phyloP scores from a whole-genome alignment of 2,797 vertebrate genomes.

The Falco concolor region DNA sequence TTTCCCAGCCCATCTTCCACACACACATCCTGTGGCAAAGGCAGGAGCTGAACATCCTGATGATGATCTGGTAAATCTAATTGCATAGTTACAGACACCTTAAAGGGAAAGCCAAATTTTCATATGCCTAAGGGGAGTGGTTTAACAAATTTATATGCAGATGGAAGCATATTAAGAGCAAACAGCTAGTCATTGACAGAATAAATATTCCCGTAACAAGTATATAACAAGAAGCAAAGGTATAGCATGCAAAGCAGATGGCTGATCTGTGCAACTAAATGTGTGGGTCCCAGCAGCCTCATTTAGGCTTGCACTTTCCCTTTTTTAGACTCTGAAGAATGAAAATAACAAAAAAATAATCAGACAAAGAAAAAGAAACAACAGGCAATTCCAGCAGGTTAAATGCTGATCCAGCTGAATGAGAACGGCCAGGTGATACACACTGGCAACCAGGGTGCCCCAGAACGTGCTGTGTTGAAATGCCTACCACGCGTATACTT shows the following conservation, averaged over 20 bases:
- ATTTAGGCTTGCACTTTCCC: background rate
- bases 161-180: conserved; percentile 45
- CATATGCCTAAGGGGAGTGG: conserved; percentile 38
- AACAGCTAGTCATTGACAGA: conserved; percentile 54
- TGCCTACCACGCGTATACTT: background rate
- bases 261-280: conserved; percentile 16
- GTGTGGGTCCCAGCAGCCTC: background rate
- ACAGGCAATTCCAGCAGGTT: background rate
- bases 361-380: background rate
- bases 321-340: background rate
- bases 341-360: background rate
- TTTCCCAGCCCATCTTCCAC: background rate
- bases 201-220: conserved; percentile 43
- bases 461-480: background rate
- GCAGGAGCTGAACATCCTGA: background rate
- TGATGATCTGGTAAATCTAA: background rate
- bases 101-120: conserved; percentile 47
- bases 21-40: background rate
- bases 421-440: background rate
- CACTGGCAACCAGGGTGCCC: background rate
- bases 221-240: conserved; percentile 1
- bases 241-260: conserved; percentile 32
- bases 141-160: conserved; percentile 66
- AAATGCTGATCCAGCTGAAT: background rate
- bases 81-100: background rate